Conservation (phyloP, 2,888 invertebrate species). For the Melinaea marsaeus region DNA sequence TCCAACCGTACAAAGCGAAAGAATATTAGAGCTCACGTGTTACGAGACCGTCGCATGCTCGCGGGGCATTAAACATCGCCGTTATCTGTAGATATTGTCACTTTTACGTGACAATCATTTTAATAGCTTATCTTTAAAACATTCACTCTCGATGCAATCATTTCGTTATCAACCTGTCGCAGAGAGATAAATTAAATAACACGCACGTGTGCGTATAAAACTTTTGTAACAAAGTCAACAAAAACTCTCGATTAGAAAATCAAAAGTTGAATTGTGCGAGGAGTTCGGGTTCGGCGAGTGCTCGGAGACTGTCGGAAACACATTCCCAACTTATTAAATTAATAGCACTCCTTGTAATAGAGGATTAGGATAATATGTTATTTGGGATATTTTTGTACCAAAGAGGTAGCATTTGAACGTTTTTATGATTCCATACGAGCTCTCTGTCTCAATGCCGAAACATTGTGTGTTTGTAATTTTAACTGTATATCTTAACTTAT, state of each 20-base stretch:
- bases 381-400: too few relatives aligned
- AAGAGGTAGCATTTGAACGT: too few relatives aligned
- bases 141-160: conserved; percentile 14
- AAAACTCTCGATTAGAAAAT: conserved; percentile 15
- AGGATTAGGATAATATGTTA: too few relatives aligned
- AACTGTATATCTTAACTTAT: too few relatives aligned
- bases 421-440: too few relatives aligned
- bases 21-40: conserved; percentile 30
- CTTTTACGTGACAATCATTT: conserved; percentile 20
- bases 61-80: conserved; percentile 15
- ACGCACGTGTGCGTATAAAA: neutral
- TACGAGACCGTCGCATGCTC: conserved; percentile 23
- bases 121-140: conserved; percentile 12
- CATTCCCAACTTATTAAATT: too few relatives aligned
- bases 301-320: neutral
- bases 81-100: conserved; percentile 15
- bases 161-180: neutral
- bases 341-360: neutral
- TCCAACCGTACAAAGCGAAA: conserved; percentile 34
- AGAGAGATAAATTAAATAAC: too few relatives aligned
- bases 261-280: conserved; percentile 20
- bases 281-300: conserved; percentile 12
- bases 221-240: conserved; percentile 8
- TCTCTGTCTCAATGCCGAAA: too few relatives aligned
- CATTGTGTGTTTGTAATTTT: too few relatives aligned